A percentile compares a stretch with the other conserved stretches of the same genome.
Conservation (phyloP, 2,113 vertebrate species). For the Tursiops truncatus region DNA sequence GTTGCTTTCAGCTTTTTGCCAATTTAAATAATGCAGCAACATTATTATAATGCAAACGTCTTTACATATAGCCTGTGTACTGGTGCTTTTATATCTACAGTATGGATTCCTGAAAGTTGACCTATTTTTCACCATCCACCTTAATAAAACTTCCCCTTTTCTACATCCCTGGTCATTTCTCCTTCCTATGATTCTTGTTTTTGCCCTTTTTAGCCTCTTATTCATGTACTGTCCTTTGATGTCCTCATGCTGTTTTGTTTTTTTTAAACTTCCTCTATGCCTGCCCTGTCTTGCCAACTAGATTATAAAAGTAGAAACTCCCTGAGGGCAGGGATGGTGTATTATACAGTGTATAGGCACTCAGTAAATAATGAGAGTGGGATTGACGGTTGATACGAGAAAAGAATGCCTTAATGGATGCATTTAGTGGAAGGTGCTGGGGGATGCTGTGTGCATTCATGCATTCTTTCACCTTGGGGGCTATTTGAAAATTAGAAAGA, state of each 20-base stretch:
- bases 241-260: not conserved
- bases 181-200: not conserved
- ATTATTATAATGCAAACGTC: not conserved
- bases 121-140: conserved; percentile 1
- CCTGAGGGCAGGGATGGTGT: not conserved
- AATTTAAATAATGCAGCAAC: conserved; percentile 18
- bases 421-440: not conserved
- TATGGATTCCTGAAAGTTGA: not conserved
- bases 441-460: not conserved
- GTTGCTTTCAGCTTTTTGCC: conserved; percentile 34
- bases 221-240: not conserved
- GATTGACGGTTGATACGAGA: not conserved
- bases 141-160: conserved; percentile 11
- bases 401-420: not conserved
- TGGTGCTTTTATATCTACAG: not conserved
- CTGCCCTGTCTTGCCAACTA: not conserved
- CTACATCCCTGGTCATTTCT: not conserved
- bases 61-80: not conserved
- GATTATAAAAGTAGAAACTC: not conserved
- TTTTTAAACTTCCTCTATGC: not conserved
- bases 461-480: conserved; percentile 11
- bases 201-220: not conserved
- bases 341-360: not conserved
- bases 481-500: conserved; percentile 5
- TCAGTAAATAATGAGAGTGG: not conserved